Conservation (phyloP, 2,888 invertebrate genomes). For the Geophilus truncorum region DNA sequence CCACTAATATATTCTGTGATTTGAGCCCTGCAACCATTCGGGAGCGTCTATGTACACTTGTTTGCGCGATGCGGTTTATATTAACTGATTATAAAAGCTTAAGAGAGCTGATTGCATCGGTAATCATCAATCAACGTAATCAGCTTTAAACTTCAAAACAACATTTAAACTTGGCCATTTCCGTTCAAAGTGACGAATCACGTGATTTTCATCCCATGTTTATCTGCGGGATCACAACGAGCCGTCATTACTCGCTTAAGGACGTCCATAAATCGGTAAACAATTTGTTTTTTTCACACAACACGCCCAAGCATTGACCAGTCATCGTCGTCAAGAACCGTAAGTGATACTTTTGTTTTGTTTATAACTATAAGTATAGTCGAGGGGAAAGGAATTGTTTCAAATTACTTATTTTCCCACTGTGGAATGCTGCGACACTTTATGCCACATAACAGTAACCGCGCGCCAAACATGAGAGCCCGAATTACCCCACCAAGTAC, state of each 20-base stretch:
- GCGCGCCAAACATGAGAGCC: background rate
- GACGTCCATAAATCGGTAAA: too few species aligned
- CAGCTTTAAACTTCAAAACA: background rate
- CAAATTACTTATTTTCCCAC: too few species aligned
- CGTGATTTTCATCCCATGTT: too few species aligned
- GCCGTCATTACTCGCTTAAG: too few species aligned
- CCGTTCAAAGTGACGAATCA: too few species aligned
- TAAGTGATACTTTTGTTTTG: too few species aligned
- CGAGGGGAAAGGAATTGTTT: background rate
- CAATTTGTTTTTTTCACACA: too few species aligned
- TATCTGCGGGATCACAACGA: too few species aligned
- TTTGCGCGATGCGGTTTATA: background rate
- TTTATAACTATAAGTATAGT: too few species aligned
- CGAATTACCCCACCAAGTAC: background rate
- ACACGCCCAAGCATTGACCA: too few species aligned
- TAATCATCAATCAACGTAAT: background rate
- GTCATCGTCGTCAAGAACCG: too few species aligned
- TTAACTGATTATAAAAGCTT: background rate
- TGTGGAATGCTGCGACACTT: background rate
- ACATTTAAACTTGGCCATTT: too few species aligned
- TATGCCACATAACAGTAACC: background rate
- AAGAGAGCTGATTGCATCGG: background rate
- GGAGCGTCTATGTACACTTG: background rate
- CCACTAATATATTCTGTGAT: background rate
- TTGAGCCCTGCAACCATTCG: background rate